Percentiles rank a stretch among this genome's conserved stretches.
Evolutionary conservation across 2,888 invertebrate species (phyloP).

Genomic region (Rhaphigaster nebulosa): DNA sequence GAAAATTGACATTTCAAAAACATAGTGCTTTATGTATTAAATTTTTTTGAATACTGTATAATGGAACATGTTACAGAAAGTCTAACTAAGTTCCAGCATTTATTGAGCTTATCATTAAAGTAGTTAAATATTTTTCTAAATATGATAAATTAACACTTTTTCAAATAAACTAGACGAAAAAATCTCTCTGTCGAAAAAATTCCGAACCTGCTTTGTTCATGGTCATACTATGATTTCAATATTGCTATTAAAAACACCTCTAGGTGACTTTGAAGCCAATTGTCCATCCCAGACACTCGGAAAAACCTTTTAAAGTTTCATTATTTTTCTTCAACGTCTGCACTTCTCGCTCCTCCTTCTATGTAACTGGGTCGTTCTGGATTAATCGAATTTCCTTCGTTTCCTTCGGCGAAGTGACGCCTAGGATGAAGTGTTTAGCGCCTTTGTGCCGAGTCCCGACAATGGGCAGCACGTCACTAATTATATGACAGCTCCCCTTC

Average conservation of each 20-base stretch:
- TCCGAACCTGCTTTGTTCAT: background rate
- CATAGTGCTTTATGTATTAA: no score
- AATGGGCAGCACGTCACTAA: slow-evolving; percentile 33
- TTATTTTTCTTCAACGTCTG: background rate
- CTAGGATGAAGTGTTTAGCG: slow-evolving; percentile 35
- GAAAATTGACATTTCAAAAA: no score
- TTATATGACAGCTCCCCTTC: slow-evolving; percentile 42
- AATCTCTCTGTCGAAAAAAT: background rate
- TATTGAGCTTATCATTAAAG: no score
- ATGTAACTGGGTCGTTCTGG: slow-evolving; percentile 18
- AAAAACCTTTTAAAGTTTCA: background rate
- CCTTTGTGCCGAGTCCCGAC: background rate
- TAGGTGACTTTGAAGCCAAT: background rate
- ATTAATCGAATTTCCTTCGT: slow-evolving; percentile 33
- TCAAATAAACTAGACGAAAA: background rate
- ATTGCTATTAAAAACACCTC: background rate
- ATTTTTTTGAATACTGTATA: no score
- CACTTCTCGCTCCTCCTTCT: background rate
- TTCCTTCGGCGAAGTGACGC: background rate
- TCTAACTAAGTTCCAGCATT: no score
- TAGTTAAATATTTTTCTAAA: no score
- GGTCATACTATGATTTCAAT: background rate
- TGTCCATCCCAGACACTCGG: background rate
- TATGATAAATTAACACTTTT: no score
- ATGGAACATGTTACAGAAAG: no score